A percentile compares a stretch with the other conserved stretches of the same genome.
Conservation (phyloP, 2,113 vertebrate species). For the Percina caprodes region DNA sequence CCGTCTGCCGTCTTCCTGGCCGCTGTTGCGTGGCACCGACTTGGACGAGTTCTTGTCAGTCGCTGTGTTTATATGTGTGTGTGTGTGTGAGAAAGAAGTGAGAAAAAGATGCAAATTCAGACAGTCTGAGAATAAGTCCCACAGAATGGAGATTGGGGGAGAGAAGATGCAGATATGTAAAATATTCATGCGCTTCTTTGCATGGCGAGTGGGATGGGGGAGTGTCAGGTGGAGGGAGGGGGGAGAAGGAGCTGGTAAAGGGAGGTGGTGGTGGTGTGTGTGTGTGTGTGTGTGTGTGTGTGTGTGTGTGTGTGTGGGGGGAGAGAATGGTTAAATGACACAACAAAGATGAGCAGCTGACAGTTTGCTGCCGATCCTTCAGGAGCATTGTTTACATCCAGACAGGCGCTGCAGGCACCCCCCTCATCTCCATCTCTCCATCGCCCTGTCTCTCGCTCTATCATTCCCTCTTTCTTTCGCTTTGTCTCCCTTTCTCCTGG, state of each 20-base stretch:
- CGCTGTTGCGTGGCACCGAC: constrained; percentile 83
- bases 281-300: too few relatives aligned
- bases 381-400: constrained; percentile 96
- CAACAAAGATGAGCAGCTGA: constrained; percentile 99
- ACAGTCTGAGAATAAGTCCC: constrained; percentile 99
- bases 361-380: constrained; percentile 94
- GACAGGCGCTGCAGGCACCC: constrained; percentile 89
- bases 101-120: constrained; percentile 95
- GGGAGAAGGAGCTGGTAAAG: constrained; percentile 80
- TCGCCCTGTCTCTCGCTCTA: constrained; percentile 76
- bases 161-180: constrained; percentile 94
- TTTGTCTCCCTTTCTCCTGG: constrained; percentile 80
- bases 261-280: constrained; percentile 83
- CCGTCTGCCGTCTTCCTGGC: constrained; percentile 92
- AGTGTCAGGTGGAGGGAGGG: constrained; percentile 80
- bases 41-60: constrained; percentile 76
- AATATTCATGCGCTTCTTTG: constrained; percentile 96
- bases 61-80: constrained; percentile 34
- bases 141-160: constrained; percentile 88
- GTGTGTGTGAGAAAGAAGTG: constrained; percentile 38
- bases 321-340: constrained; percentile 96
- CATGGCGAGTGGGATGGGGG: constrained; percentile 83
- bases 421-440: constrained; percentile 81
- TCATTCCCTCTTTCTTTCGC: constrained; percentile 76
- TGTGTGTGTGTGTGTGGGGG: constrained; percentile 49